Evolutionary conservation across 1,140 invertebrate species (phyloP).

Genomic region (Scaptomyza montana): DNA sequence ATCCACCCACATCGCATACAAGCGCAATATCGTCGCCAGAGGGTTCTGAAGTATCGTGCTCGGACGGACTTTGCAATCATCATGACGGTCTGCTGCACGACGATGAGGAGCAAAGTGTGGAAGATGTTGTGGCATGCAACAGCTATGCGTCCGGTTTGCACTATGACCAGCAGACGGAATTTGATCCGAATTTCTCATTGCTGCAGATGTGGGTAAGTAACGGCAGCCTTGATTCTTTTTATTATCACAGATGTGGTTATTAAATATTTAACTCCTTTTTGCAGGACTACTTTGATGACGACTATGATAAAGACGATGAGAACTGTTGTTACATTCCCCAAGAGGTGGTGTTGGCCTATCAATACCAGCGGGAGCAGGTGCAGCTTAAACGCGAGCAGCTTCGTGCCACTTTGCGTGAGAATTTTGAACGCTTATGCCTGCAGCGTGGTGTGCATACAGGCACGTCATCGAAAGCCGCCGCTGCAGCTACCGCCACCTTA

Average conservation of each 20-base stretch:
- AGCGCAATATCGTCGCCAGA: slow-evolving; percentile 90
- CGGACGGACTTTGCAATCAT: slow-evolving; percentile 92
- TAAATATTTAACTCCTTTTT: slow-evolving; percentile 9
- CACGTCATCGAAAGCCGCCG: slow-evolving; percentile 7
- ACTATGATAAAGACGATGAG: slow-evolving; percentile 89
- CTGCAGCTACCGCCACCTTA: slow-evolving; percentile 15
- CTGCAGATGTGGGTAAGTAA: slow-evolving; percentile 83
- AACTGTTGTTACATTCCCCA: slow-evolving; percentile 93
- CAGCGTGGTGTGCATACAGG: slow-evolving; percentile 83
- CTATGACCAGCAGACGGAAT: slow-evolving; percentile 42
- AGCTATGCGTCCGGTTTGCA: slow-evolving; percentile 58
- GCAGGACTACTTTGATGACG: slow-evolving; percentile 69
- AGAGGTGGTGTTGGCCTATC: slow-evolving; percentile 90
- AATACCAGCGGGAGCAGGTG: slow-evolving; percentile 88
- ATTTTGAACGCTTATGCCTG: slow-evolving; percentile 91
- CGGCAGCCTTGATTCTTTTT: background rate
- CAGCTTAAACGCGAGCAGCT: slow-evolving; percentile 92
- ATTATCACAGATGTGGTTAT: background rate
- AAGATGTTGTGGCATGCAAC: slow-evolving; percentile 39
- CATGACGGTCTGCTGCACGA: slow-evolving; percentile 80
- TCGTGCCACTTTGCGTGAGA: slow-evolving; percentile 90
- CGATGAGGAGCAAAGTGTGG: slow-evolving; percentile 53
- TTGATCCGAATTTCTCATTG: slow-evolving; percentile 73
- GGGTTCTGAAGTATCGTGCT: slow-evolving; percentile 93
- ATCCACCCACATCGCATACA: slow-evolving; percentile 84